Evolutionary conservation across 2,113 vertebrate species (phyloP), one percentile per base, ranked within the genome.

Genomic region (Coreoperca whiteheadi): DNA sequence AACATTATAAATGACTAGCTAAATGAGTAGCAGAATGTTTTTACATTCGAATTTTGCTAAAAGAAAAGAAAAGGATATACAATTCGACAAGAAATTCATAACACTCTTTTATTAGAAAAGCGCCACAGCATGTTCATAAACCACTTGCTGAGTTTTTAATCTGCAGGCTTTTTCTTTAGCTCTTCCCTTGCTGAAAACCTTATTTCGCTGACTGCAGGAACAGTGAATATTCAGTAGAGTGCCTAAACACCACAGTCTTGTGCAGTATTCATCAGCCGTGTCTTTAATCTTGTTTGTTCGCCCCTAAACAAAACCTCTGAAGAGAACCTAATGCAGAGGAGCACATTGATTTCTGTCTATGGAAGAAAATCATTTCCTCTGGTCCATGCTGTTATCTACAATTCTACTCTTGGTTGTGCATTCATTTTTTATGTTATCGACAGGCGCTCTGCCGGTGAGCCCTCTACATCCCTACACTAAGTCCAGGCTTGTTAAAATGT

Each of bases 391-490:
- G 59, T 39, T 75, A 87, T 88, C 67, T 84, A 28, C 71, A 77
- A 77, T 87, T 90, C 79, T 68, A 46, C 82, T 89, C 79, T 77
- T 72, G 79, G 56, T 65, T 72, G 73, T 70, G 32, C 64, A 83
- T 89, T 66, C 74, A 85, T 86, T 77, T 85, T 90, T 83, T 56
- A 88, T 86, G 81, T 23, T 64, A 77, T 84, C 28, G 61, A 78
- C 72, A 78, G 60, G 72, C 74, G 20, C 50, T 82, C 69, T 67
- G 66, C 56, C 63, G 66, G 70, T 56, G 70, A 37, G 70, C 69
- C 37, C 51, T 65, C 25, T 43, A 51, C 53, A 67, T 37, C 59
- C 63, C 30, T 57, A 30, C 41, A 66, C 25, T 34, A 41, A 11
- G 14, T 60, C 25, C 64, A 56, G n/a, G 28, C 66, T 69, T 61